Evolutionary conservation across 2,113 vertebrate genomes (phyloP), one percentile per base, ranked within the genome.

Genomic region (Pica pica): DNA sequence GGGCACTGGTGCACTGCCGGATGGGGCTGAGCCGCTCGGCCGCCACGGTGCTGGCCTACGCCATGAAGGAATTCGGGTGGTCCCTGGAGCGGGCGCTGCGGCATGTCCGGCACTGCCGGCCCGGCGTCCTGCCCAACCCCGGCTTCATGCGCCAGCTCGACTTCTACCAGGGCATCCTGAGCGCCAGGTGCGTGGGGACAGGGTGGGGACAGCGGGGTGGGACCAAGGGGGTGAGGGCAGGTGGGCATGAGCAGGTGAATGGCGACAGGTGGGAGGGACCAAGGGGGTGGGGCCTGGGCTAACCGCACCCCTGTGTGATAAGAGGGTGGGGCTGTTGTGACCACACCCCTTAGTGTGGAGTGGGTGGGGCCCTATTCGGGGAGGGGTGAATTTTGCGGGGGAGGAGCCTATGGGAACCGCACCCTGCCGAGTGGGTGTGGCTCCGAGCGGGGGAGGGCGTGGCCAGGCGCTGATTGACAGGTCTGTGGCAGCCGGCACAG

Each of bases 1-100:
- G 98, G 1, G 98, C 98, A 31, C 95, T 99, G 77, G 99, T 99
- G 47, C 99, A 99, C 96, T 99, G 99, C 93, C 99, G 99, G 95
- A 99, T 99, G 99, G 99, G 99, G 3, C 98, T 99, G 92, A 99
- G 99, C 81, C 99, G 99, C 89, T 99, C 99, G 0, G 98, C 98
- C 0, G 99, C 99, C 94, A 99, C 99, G 0, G 99, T 99, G 94
- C 96, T 99, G 11, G 99, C 99, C 24, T 99, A 99, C 1, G 97
- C 98, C 96, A 99, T 99, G 99, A 99, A 99, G 98, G 98, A 99
- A 92, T 98, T 98, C 3, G 98, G 94, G 68, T 99, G 99, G 99
- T 6, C 98, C 1, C 97, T 99, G 95, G 99, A 99, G 52, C 89
- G 93, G 78, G 98, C 99, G 0, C 95, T 99, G 68, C 87, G 83